A percentile compares a stretch with the other conserved stretches of the same genome.
phyloP scores from a whole-genome alignment of 92 coral and sea anemone species.

The Palythoa heliodiscus region DNA sequence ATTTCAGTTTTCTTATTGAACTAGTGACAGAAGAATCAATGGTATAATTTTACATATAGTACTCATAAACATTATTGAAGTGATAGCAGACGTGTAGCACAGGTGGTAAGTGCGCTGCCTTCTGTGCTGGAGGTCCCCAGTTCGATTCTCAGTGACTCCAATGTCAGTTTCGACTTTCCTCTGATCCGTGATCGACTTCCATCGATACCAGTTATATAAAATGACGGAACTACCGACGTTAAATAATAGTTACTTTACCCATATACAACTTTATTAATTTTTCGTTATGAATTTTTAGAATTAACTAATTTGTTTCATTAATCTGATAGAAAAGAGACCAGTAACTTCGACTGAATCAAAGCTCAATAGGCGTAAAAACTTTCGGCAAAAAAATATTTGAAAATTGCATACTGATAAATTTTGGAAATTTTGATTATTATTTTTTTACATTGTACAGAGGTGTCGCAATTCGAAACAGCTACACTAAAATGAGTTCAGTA shows the following conservation, averaged over 20 bases:
- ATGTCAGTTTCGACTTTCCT: too few relatives aligned
- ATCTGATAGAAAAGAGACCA: not conserved
- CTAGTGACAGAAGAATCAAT: too few relatives aligned
- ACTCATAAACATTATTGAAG: too few relatives aligned
- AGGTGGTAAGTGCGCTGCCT: too few relatives aligned
- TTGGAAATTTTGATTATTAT: not conserved
- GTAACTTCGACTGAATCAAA: not conserved
- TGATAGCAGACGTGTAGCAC: too few relatives aligned
- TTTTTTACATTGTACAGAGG: not conserved
- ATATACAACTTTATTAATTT: not conserved
- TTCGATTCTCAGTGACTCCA: too few relatives aligned
- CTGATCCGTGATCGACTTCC: too few relatives aligned
- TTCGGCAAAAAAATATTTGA: not conserved
- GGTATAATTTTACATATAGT: too few relatives aligned
- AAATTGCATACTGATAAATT: constrained; percentile 16
- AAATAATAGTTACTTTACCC: not conserved
- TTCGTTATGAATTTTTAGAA: not conserved
- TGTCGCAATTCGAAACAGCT: not conserved
- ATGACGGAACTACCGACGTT: too few relatives aligned
- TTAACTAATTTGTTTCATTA: not conserved
- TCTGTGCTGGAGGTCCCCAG: too few relatives aligned
- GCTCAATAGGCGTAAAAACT: not conserved
- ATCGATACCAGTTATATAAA: too few relatives aligned
- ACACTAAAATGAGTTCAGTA: not conserved
- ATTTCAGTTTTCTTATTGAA: too few relatives aligned